Base-by-base conservation (phyloP, 2,113 vertebrate genomes). In the Oreochromis aureus region DNA sequence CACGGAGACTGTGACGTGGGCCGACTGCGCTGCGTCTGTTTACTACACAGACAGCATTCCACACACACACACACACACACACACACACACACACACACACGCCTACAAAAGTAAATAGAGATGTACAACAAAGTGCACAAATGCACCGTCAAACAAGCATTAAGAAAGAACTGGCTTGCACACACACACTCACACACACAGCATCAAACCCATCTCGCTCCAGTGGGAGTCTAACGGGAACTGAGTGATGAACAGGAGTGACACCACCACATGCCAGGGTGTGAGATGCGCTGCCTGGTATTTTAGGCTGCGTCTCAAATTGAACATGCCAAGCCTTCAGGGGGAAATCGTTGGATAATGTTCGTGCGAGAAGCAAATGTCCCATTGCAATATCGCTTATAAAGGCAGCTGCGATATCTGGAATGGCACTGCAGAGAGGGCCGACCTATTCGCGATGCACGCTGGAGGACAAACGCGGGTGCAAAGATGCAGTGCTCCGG, bases 301-400 rank as follows among this genome's bases (percentile, higher is more conserved):
- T 91, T 89, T 93, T 87, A 91, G 90, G 83, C 90, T 82, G 85
- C 30, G 5, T 89, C 88, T 94, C 87, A 88, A 93, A 94, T 88
- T 85, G 91, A 95, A 92, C 90, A 90, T 61, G 84, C 87, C 71
- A 88, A 89, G 87, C 89, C 91, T 91, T 91, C 81, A 15, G 92
- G 89, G 84, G 8, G 8, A 83, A 87, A 86, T 73, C 55, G 9
- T 85, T 78, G 63, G 84, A 84, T 63, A 86, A 89, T 53, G 86
- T 90, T 91, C 86, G 58, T 61, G 36, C n/a, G 41, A 86, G 63
- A n/a, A 81, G 39, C 34, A 44, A 71, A 87, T n/a, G 84, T 90
- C 91, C 93, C 78, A 82, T 44, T 79, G 88, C 80, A 89, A 85
- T 83, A 88, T 85, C 22, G 30, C 83, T 90, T 32, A 54, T 86